Percentiles rank a stretch among this genome's conserved stretches.
These are phyloP conservation scores for Pycnomerus fuliginosus DNA, from an alignment of 2,888 invertebrate genomes.

Conservation along the genomic window DNA sequence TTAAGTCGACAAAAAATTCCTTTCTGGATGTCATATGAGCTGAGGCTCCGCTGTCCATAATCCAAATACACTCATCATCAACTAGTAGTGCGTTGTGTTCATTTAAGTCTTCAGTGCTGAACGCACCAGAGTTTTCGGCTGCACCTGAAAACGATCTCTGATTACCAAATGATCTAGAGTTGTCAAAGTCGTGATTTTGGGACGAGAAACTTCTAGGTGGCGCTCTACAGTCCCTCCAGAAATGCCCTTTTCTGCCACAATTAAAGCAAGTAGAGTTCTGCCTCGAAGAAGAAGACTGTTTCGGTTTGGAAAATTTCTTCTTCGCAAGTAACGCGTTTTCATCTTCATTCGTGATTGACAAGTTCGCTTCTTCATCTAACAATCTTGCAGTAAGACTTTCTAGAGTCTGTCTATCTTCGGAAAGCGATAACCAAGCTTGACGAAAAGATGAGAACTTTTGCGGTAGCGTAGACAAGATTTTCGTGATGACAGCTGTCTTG, in stretches of 20 bases:
- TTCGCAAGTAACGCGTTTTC: conserved; percentile 18
- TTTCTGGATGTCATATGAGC: conserved; percentile 31
- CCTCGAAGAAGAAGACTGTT: neutral
- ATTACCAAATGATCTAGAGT: too few relatives aligned
- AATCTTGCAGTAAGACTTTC: conserved; percentile 26
- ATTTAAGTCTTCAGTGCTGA: too few relatives aligned
- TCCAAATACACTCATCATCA: conserved; percentile 27
- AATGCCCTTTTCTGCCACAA: conserved; percentile 26
- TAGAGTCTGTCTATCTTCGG: conserved; percentile 28
- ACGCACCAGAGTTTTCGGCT: too few relatives aligned
- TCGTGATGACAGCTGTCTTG: conserved; percentile 25
- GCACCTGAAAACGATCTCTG: too few relatives aligned
- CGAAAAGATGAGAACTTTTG: conserved; percentile 24
- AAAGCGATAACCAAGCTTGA: conserved; percentile 31
- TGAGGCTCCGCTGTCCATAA: conserved; percentile 35
- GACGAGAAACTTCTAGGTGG: conserved; percentile 1
- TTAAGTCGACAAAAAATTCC: too few relatives aligned
- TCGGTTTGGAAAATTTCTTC: neutral
- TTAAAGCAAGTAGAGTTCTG: too few relatives aligned
- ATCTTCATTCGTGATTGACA: conserved; percentile 17
- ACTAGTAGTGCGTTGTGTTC: too few relatives aligned
- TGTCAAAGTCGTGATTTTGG: too few relatives aligned
- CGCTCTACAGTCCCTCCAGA: conserved; percentile 20
- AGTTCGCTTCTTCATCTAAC: conserved; percentile 28
- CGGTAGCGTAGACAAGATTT: conserved; percentile 20